phyloP scores from a whole-genome alignment of 2,888 invertebrate genomes.

The Cetonia aurata region DNA sequence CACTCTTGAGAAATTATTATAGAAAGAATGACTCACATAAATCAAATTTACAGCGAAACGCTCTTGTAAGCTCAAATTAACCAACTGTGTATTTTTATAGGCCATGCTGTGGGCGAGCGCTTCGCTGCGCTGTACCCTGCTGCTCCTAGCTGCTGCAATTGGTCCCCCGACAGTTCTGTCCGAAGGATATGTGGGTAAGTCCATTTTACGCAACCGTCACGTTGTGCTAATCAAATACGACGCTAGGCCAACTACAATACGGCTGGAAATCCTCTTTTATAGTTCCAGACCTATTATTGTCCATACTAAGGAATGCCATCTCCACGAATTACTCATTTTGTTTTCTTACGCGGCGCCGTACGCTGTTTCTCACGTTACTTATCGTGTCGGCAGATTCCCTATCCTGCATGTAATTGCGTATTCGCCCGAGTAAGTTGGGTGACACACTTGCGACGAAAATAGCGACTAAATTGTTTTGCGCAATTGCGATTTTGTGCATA shows the following conservation, averaged over 20 bases:
- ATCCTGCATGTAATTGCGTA: too few species aligned
- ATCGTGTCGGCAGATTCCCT: not conserved
- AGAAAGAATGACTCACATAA: too few species aligned
- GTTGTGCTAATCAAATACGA: too few species aligned
- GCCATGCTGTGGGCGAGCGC: constrained; percentile 67
- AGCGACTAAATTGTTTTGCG: too few species aligned
- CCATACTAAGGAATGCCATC: not conserved
- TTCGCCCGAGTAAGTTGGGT: too few species aligned
- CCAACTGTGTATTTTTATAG: constrained; percentile 55
- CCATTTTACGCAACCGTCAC: constrained; percentile 2
- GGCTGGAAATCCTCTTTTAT: too few species aligned
- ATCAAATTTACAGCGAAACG: too few species aligned
- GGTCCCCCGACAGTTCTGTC: constrained; percentile 67
- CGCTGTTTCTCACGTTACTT: constrained; percentile 1
- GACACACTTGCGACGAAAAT: too few species aligned
- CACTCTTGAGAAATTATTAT: not conserved
- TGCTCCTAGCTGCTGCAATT: constrained; percentile 60
- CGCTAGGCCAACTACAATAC: too few species aligned
- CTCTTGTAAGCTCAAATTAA: constrained; percentile 13
- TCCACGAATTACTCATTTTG: too few species aligned
- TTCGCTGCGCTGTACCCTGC: constrained; percentile 60
- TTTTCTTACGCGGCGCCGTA: not conserved
- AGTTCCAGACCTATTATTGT: not conserved
- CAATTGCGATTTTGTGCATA: too few species aligned
- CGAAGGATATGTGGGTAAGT: constrained; percentile 78